Evolutionary conservation across 2,113 vertebrate species (phyloP).

Genomic region (Aptenodytes patagonicus): DNA sequence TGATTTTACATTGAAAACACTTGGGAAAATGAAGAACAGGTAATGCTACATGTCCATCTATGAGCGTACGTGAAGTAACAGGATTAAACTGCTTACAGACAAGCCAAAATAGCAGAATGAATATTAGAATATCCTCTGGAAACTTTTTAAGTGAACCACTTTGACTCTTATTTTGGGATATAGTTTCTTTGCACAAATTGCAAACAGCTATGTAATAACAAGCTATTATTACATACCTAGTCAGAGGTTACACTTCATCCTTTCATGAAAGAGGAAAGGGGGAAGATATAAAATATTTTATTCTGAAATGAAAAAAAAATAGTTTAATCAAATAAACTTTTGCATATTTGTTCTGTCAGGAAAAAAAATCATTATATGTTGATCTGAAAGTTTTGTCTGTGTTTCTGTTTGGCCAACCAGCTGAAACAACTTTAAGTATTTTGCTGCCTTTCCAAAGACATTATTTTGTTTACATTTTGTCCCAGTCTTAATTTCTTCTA

Average conservation of each 20-base stretch:
- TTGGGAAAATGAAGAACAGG: neutral
- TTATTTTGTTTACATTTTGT: neutral
- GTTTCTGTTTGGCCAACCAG: neutral
- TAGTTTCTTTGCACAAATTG: neutral
- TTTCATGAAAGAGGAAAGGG: neutral
- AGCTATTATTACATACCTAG: neutral
- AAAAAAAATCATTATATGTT: neutral
- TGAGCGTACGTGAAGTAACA: neutral
- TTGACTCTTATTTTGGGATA: neutral
- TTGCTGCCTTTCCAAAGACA: neutral
- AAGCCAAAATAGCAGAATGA: neutral
- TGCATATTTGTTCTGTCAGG: accelerated
- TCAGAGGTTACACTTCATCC: neutral
- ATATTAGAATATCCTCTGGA: neutral
- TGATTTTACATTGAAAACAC: neutral
- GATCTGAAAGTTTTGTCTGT: neutral
- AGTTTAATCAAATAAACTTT: neutral
- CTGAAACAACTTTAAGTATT: neutral
- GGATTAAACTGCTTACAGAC: neutral
- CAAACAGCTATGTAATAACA: neutral
- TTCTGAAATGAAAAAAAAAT: neutral
- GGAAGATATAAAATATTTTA: neutral
- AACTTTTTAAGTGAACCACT: neutral
- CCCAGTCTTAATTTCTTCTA: neutral
- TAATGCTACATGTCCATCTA: neutral